phyloP scores from a whole-genome alignment of 2,113 vertebrate species.

The Nibea coibor region DNA sequence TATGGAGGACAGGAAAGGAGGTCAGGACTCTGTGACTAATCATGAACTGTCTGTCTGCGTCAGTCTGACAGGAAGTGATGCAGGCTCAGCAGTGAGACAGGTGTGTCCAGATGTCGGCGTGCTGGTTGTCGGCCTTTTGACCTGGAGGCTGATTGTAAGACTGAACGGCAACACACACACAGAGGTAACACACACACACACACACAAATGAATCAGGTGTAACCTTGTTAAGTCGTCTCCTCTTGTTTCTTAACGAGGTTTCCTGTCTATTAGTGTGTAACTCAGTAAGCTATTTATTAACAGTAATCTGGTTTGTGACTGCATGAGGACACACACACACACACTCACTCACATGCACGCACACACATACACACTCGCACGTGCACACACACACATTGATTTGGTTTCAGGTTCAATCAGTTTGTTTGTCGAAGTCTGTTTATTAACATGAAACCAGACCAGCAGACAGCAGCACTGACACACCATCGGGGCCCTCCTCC shows the following conservation, averaged over 20 bases:
- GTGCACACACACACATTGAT: slow-evolving; percentile 13
- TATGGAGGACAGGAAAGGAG: too few species aligned
- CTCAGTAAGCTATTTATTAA: slow-evolving; percentile 67
- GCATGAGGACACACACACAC: slow-evolving; percentile 1
- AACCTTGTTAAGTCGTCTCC: slow-evolving; percentile 46
- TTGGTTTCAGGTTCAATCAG: slow-evolving; percentile 47
- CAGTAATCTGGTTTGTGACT: slow-evolving; percentile 43
- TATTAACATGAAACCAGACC: slow-evolving; percentile 47
- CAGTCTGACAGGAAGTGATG: slow-evolving; percentile 67
- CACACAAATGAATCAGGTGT: slow-evolving; percentile 35
- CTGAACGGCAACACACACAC: slow-evolving; percentile 1
- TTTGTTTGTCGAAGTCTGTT: slow-evolving; percentile 32
- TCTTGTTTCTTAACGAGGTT: slow-evolving; percentile 58
- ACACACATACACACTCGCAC: slow-evolving; percentile 15
- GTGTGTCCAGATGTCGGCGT: slow-evolving; percentile 65
- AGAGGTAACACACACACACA: slow-evolving; percentile 50
- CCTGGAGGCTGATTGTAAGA: slow-evolving; percentile 64
- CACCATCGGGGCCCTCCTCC: not conserved
- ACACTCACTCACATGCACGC: slow-evolving; percentile 16
- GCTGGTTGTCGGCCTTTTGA: slow-evolving; percentile 52
- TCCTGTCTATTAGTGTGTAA: slow-evolving; percentile 53
- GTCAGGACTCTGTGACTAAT: too few species aligned
- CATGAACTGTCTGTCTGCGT: not conserved
- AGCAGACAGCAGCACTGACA: not conserved
- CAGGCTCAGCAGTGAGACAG: slow-evolving; percentile 59